Percentiles rank a stretch among this genome's conserved stretches.
phyloP scores from a whole-genome alignment of 2,797 vertebrate genomes.

The Oryzias dopingdopingensis region DNA sequence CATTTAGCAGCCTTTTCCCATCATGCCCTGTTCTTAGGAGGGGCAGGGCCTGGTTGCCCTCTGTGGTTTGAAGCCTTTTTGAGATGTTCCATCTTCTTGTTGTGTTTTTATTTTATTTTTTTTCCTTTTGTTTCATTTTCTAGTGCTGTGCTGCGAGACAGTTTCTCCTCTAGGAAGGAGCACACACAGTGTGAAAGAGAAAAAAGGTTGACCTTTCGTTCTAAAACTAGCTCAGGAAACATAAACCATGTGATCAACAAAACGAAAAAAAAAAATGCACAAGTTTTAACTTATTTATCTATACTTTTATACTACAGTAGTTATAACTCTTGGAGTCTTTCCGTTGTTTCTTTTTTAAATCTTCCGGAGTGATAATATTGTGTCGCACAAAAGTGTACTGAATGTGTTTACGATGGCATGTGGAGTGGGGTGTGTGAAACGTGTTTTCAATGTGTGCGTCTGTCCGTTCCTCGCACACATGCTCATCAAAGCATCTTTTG shows the following conservation, averaged over 20 bases:
- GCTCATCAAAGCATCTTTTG: conserved; percentile 72
- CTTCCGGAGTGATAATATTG: conserved; percentile 84
- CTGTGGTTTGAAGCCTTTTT: conserved; percentile 80
- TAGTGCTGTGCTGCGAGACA: conserved; percentile 91
- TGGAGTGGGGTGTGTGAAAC: conserved; percentile 37
- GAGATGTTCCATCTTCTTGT: conserved; percentile 79
- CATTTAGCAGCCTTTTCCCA: conserved; percentile 81
- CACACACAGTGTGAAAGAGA: conserved; percentile 96
- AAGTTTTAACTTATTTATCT: conserved; percentile 99
- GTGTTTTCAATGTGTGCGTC: conserved; percentile 31
- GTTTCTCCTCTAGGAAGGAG: conserved; percentile 96
- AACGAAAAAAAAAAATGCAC: conserved; percentile 82
- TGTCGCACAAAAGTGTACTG: conserved; percentile 65
- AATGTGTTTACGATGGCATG: conserved; percentile 49
- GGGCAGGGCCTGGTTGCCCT: conserved; percentile 82
- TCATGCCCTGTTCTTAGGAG: conserved; percentile 86
- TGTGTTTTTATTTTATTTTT: conserved; percentile 58
- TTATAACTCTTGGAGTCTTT: conserved; percentile 99
- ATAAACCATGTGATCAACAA: conserved; percentile 95
- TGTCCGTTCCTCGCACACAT: conserved; percentile 58
- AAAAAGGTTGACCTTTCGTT: conserved; percentile 89
- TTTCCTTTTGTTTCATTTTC: conserved; percentile 49
- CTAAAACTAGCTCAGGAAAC: conserved; percentile 99
- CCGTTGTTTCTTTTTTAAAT: conserved; percentile 73
- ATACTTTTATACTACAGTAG: conserved; percentile 99